Evolutionary conservation across 2,888 invertebrate genomes (phyloP).

Genomic region (Pammene aurita): DNA sequence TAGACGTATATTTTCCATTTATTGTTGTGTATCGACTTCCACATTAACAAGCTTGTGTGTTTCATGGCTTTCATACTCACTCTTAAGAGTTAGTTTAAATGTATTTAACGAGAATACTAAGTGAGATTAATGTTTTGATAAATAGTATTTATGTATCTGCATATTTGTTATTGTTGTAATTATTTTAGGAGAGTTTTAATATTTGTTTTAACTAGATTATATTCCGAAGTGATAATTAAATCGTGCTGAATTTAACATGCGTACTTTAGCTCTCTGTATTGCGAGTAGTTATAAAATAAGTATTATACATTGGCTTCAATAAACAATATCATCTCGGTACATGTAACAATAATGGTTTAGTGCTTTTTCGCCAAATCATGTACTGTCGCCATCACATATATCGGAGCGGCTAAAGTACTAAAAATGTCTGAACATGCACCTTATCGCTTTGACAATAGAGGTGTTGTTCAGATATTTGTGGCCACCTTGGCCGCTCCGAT

Average conservation of each 20-base stretch:
- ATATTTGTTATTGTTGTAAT: conserved; percentile 81
- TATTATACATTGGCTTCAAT: conserved; percentile 59
- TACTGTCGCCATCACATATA: no score
- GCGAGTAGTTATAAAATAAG: conserved; percentile 50
- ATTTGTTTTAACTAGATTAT: conserved; percentile 74
- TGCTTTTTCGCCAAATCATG: conserved; percentile 19
- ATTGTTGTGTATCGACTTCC: conserved; percentile 43
- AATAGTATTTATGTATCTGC: conserved; percentile 59
- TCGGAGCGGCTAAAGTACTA: no score
- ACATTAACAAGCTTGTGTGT: conserved; percentile 63
- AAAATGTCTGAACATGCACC: no score
- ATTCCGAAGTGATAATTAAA: conserved; percentile 62
- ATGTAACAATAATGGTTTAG: conserved; percentile 43
- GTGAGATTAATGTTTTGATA: conserved; percentile 81
- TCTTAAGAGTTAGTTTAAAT: conserved; percentile 66
- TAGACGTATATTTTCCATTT: conserved; percentile 43
- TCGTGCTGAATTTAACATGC: conserved; percentile 58
- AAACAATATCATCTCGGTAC: conserved; percentile 51
- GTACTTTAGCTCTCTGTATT: conserved; percentile 61
- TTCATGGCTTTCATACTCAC: conserved; percentile 60
- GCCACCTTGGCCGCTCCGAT: no score
- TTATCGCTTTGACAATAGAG: no score
- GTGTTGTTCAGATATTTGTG: no score
- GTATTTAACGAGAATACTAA: conserved; percentile 72
- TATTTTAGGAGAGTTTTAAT: conserved; percentile 81